Evolutionary conservation across 2,797 vertebrate species (phyloP), one percentile per base, ranked within the genome.

Genomic region (Geotrypetes seraphini): DNA sequence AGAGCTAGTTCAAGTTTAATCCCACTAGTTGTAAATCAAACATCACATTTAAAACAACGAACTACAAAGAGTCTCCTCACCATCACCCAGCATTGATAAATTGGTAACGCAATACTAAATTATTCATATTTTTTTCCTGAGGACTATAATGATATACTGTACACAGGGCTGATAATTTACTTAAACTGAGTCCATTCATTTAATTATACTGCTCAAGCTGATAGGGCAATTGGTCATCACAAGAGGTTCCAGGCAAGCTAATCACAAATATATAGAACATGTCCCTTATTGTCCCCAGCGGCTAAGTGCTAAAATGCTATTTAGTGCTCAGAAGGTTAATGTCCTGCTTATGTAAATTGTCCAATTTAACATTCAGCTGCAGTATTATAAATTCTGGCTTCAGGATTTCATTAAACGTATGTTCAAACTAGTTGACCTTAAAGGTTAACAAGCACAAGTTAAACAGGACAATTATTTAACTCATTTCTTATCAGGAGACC

Each of bases 321-420:
- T 85, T 84, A 82, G 77, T 78, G 77, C 77, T 82, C 67, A 48
- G 81, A 85, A 86, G 83, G 82, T 85, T 85, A 86, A 85, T 83
- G 78, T 78, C 73, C 76, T 81, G 79, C 83, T 85, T 86, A 86
- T 86, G 83, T 86, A 86, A 86, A 86, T 86, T 82, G 82, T 86
- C 79, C 81, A 83, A 85, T 86, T 84, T 85, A 79, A 79, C 81
- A 84, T 86, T 84, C 83, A 81, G 73, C 68, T 55, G 78, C 78
- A 73, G 79, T 79, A 71, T 73, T 81, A 85, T 85, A 86, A 85
- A 86, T 85, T 84, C 78, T 75, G 73, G 73, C 79, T 81, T 74
- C 66, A 74, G 73, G 79, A 86, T 83, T 86, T 85, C 82, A 85
- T 85, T 83, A 85, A 86, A 86, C 77, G 79, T 85, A 84, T 86